Evolutionary conservation across 2,113 vertebrate genomes (phyloP), one percentile per base, ranked within the genome.

Genomic region (Clarias magur): DNA sequence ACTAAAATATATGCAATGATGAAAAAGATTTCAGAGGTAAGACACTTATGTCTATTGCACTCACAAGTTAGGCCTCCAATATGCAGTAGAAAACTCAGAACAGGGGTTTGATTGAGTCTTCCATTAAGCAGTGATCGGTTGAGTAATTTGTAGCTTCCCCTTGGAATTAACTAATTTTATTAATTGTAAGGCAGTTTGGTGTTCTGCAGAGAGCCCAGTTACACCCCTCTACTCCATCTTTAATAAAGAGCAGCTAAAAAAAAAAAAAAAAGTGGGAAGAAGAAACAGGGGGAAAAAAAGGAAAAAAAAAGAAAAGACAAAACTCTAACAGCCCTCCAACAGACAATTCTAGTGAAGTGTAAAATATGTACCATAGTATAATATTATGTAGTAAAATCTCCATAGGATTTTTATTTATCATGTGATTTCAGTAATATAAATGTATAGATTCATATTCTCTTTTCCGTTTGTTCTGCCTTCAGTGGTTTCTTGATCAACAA

Each of bases 351-450:
- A 94, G 92, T 97, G 95, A 96, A 95, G 93, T 96, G 96, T 96
- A 97, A 97, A 97, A 97, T 96, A 94, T 96, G 96, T 91, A 91
- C 90, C 90, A 80, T 96, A 95, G 95, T 95, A 96, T 94, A 96
- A 96, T 96, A 95, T 91, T 96, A 95, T 91, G 96, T 96, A 96
- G 95, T 94, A 95, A 95, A 96, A 96, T 96, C 96, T 94, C 94
- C 94, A 93, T 95, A 95, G 92, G 93, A 93, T 94, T 94, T 95
- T 94, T 89, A 91, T 94, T 95, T 93, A 95, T 91, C 91, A 92
- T 93, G 93, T 93, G 92, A 94, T 95, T 93, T 95, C 89, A 91
- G 90, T 92, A 92, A 95, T 94, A 95, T 94, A 95, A 96, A 95
- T 93, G 94, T 94, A 94, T 93, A 93, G 93, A 95, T 95, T 94